Evolutionary conservation across 2,888 invertebrate genomes (phyloP), one percentile per base, ranked within the genome.

Genomic region (Rhagonycha lutea): DNA sequence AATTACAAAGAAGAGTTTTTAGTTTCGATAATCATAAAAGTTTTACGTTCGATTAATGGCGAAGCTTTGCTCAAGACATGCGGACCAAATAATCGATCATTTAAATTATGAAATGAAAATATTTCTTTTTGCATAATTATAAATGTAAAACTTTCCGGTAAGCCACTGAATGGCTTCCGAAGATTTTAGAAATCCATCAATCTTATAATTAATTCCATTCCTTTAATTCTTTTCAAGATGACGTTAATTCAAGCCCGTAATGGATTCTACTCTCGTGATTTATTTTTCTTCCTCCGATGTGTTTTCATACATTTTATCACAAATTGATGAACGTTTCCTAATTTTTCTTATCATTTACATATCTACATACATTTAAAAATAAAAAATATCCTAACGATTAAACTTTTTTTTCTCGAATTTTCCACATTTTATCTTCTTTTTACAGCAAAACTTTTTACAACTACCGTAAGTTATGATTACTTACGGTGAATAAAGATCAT

Each of bases 161-260:
- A 74, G 74, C 74, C 74, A 77, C 77, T 74, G 77, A 77, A 77
- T 72, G 77, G 73, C 69, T 76, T 80, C 80, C 77, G 81, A 83
- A 83, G 83, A 84, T 84, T 85, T 84, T 82, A 84, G 83, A 82
- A 85, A 86, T 85, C 87, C 88, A 88, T 88, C 88, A 88, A 88
- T 88, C 88, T 88, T 88, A 87, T 88, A 88, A 88, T 88, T 88
- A 88, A 88, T 88, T 88, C 88, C 88, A 88, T 88, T 87, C 86
- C 86, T 87, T 87, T 88, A 88, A 87, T 87, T 87, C 88, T 87
- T 87, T 87, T 87, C 86, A 87, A 86, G 87, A 86, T 87, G 87
- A 87, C 87, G 87, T 87, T 87, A 87, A 87, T 87, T 87, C 87
- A 87, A 83, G 83, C 81, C 81, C 84, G 85, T 86, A 87, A 87